A percentile compares a stretch with the other conserved stretches of the same genome.
Conservation (phyloP, 2,797 vertebrate species). For the Chiloscyllium punctatum region DNA sequence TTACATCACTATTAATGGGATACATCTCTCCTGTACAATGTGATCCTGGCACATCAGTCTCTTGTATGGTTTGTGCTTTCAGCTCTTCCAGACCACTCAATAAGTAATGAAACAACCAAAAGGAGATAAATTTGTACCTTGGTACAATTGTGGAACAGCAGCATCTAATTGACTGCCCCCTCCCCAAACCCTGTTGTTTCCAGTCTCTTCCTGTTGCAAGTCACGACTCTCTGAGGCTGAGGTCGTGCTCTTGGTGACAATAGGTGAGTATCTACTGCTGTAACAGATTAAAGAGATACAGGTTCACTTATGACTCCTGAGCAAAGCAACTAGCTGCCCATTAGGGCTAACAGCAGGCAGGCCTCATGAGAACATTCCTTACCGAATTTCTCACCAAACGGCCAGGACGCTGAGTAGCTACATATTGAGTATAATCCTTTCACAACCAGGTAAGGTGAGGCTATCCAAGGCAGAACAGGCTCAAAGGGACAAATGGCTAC, state of each 20-base stretch:
- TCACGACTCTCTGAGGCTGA: not conserved
- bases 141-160: not conserved
- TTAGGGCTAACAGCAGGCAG: not conserved
- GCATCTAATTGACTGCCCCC: not conserved
- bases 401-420: not conserved
- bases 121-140: not conserved
- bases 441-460: not conserved
- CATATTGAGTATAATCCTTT: not conserved
- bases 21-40: not conserved
- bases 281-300: not conserved
- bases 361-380: not conserved
- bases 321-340: not conserved
- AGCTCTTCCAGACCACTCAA: not conserved
- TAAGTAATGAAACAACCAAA: not conserved
- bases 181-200: not conserved
- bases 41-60: not conserved
- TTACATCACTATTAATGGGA: not conserved
- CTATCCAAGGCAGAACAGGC: not conserved
- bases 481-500: too few species aligned
- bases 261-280: not conserved
- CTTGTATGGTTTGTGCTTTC: not conserved
- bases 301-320: not conserved
- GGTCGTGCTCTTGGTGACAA: not conserved
- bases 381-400: not conserved
- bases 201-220: not conserved